Evolutionary conservation across 2,113 vertebrate species (phyloP).

Genomic region (Ploceus nigricollis): DNA sequence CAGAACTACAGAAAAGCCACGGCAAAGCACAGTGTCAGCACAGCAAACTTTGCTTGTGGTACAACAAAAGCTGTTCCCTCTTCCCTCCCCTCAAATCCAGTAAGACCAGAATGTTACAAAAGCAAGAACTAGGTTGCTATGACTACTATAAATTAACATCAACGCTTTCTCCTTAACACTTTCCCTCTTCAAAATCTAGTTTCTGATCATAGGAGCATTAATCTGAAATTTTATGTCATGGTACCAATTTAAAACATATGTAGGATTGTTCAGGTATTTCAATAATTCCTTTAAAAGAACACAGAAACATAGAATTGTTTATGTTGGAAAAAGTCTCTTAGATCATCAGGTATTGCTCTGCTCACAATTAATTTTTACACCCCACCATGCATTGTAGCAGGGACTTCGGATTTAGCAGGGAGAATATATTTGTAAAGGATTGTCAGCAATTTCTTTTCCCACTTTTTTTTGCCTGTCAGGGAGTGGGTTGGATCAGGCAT

Average conservation of each 20-base stretch:
- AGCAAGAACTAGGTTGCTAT: slow-evolving; percentile 6
- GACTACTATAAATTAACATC: not conserved
- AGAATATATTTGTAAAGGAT: not conserved
- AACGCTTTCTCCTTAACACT: not conserved
- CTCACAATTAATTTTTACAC: not conserved
- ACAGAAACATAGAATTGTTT: not conserved
- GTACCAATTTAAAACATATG: not conserved
- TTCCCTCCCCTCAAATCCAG: not conserved
- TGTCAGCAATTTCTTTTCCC: not conserved
- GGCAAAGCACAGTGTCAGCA: not conserved
- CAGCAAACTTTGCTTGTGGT: not conserved
- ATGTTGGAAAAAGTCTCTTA: not conserved
- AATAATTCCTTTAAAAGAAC: not conserved
- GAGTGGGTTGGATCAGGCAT: not conserved
- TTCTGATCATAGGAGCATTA: not conserved
- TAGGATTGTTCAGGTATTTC: not conserved
- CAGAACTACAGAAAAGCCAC: not conserved
- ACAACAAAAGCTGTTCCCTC: not conserved
- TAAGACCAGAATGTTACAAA: not conserved
- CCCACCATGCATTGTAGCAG: not conserved
- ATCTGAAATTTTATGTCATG: not conserved
- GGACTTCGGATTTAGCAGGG: not conserved
- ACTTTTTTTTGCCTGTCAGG: not conserved
- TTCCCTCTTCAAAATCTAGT: not conserved
- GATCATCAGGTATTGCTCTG: not conserved